Conservation (phyloP, 2,888 invertebrate genomes). For the Acanthosepion pharaonis region DNA sequence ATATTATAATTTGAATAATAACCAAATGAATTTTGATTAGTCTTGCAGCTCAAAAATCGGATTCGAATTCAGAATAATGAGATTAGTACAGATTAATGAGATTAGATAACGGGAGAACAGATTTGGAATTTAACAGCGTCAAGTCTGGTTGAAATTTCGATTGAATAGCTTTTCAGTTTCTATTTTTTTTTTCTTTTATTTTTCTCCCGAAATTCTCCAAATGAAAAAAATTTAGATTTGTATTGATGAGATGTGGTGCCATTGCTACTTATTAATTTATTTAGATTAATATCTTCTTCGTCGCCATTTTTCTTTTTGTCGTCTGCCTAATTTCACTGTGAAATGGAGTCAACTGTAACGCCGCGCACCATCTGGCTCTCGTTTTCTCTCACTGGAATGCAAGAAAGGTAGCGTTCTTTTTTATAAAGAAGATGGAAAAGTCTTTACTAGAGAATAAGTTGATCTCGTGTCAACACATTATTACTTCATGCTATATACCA, state of each 20-base stretch:
- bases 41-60: not conserved
- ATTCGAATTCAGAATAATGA: conserved; percentile 16
- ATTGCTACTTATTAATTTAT: conserved; percentile 33
- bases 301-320: not conserved
- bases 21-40: conserved; percentile 33
- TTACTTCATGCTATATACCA: too few relatives aligned
- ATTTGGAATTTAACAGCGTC: conserved; percentile 33
- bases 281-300: not conserved
- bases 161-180: not conserved
- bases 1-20: conserved; percentile 11
- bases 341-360: too few relatives aligned
- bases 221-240: not conserved
- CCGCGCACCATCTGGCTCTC: too few relatives aligned
- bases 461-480: too few relatives aligned
- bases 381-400: too few relatives aligned
- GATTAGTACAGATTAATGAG: not conserved
- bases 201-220: not conserved
- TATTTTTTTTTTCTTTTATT: not conserved
- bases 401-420: too few relatives aligned
- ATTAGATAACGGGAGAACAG: not conserved
- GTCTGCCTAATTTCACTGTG: not conserved
- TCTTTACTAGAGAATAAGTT: too few relatives aligned
- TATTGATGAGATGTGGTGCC: conserved; percentile 33
- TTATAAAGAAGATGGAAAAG: too few relatives aligned
- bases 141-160: not conserved